Conservation (phyloP, 2,113 vertebrate species). For the Lamprotornis superbus region DNA sequence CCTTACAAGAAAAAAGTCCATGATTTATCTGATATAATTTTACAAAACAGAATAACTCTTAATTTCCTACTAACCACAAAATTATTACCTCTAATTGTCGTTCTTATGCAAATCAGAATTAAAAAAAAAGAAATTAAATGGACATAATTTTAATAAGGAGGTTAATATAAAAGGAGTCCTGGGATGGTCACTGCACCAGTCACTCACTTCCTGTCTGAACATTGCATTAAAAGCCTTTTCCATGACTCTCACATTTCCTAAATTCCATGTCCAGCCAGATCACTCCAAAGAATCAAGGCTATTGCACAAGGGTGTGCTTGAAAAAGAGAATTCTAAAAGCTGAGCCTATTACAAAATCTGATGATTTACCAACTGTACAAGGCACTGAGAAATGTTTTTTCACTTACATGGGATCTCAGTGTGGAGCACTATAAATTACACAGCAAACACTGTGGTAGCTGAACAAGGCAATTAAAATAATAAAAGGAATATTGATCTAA, state of each 20-base stretch:
- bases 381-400: conserved; percentile 33
- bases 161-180: not conserved
- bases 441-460: not conserved
- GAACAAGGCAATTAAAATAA: not conserved
- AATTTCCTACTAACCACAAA: not conserved
- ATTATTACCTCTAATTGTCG: not conserved
- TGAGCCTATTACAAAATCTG: conserved; percentile 16
- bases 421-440: conserved; percentile 22
- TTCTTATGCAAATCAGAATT: not conserved
- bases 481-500: not conserved
- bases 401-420: conserved; percentile 24
- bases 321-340: not conserved
- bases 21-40: not conserved
- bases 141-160: not conserved
- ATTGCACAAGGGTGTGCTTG: conserved; percentile 41
- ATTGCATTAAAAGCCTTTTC: conserved; percentile 23
- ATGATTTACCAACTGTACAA: conserved; percentile 34
- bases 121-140: not conserved
- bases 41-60: not conserved
- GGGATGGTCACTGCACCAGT: not conserved
- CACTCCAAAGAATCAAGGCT: not conserved
- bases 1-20: not conserved
- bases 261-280: conserved; percentile 35
- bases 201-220: conserved; percentile 33
- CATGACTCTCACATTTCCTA: conserved; percentile 43